Conservation (phyloP, 2,113 vertebrate genomes). For the Ciconia boyciana region DNA sequence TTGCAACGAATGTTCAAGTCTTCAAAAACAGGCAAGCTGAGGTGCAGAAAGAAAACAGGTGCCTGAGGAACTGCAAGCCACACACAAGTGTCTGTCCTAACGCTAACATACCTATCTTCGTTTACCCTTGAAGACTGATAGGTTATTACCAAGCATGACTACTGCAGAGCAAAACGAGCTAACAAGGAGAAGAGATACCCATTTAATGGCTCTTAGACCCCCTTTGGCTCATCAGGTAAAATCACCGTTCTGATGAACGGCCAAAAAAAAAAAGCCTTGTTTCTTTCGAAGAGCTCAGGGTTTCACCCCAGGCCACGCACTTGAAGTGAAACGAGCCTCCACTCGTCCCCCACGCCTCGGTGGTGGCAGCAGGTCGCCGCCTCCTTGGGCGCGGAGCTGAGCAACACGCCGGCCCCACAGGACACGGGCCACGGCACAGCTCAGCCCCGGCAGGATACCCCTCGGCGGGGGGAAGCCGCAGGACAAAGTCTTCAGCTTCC, state of each 20-base stretch:
- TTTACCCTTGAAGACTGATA: rapidly evolving
- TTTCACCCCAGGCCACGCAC: neutral
- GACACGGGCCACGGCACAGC: neutral
- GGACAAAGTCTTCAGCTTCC: neutral
- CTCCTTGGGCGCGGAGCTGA: neutral
- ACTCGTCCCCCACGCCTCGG: too few relatives aligned
- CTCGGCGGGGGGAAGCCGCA: neutral
- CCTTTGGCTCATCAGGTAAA: rapidly evolving
- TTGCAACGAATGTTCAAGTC: neutral
- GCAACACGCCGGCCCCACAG: neutral
- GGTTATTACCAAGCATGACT: rapidly evolving
- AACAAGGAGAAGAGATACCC: rapidly evolving
- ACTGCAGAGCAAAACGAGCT: rapidly evolving
- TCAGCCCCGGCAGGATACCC: neutral
- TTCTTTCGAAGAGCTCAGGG: neutral
- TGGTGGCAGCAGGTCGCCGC: neutral
- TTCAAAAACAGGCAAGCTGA: neutral
- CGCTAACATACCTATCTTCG: rapidly evolving
- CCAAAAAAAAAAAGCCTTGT: too few relatives aligned
- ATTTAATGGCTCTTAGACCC: rapidly evolving
- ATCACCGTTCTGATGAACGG: too few relatives aligned
- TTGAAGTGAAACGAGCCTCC: rapidly evolving
- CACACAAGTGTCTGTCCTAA: rapidly evolving
- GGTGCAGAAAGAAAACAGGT: neutral
- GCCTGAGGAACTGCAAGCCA: neutral